Evolutionary conservation across 2,888 invertebrate genomes (phyloP), one percentile per base, ranked within the genome.

Genomic region (Hydriomena furcata): DNA sequence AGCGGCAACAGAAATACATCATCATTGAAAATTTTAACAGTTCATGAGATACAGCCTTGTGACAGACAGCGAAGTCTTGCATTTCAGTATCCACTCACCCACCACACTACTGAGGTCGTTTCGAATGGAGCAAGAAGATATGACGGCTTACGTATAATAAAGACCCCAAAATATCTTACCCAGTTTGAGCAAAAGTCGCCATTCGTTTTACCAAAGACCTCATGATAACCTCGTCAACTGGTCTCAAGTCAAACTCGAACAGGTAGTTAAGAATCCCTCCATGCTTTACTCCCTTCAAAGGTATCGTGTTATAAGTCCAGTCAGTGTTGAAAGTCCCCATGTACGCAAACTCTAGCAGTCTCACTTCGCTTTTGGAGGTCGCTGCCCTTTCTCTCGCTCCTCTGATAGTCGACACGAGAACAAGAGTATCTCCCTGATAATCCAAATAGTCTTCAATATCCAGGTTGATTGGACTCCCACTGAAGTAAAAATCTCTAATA

Each of bases 241-340:
- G 55, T 7, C 55, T 71, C 13, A 84, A 55, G 47, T 84, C 82
- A 11, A 65, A 72, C 48, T 83, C 73, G 38, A 90, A 81, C 7
- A 90, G 40, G 55, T 77, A 88, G 54, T 86, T 83, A 5, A 86
- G 52, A 7, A 89, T 65, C 1, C 68, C 76, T 1, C 89, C 87
- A 36, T 90, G 89, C 31, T 61, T 68, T 1, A 78, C 84, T 0
- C 89, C 89, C 1, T 60, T 73, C 21, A 86, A 24, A 0, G 78
- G 75, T 27, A 89, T 74, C 31, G 76, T 73, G 0, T 63, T 68
- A 49, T 68, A 79, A 0, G 65, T 17, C 86, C 87, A 88, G 23
- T 82, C 77, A 1, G 73, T 71, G 44, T 81, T 81, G 28, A 51
- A 34, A 0, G 79, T 76, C 1, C 87, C 89, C 56, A 75, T 58